phyloP scores from a whole-genome alignment of 2,888 invertebrate genomes.

The Drosophila phalerata region DNA sequence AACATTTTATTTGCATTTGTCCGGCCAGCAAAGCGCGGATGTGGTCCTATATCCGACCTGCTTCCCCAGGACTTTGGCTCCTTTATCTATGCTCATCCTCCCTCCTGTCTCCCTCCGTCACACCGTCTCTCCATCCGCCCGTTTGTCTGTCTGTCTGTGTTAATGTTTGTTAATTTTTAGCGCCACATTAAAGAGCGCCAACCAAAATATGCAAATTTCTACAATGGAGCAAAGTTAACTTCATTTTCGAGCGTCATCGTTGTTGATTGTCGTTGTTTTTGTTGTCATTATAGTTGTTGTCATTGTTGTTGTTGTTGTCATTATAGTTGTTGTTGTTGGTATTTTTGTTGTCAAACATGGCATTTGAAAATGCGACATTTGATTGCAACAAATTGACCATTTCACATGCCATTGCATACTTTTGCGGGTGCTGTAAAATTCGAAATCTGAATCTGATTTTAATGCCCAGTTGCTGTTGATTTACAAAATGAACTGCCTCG shows the following conservation, averaged over 20 bases:
- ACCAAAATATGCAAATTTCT: slow-evolving; percentile 52
- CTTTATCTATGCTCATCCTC: slow-evolving; percentile 39
- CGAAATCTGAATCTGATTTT: background rate
- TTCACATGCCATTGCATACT: slow-evolving; percentile 47
- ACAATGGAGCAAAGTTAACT: slow-evolving; percentile 41
- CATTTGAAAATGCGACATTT: slow-evolving; percentile 43
- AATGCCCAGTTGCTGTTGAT: slow-evolving; percentile 15
- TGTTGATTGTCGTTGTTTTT: slow-evolving; percentile 1
- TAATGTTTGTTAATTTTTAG: slow-evolving; percentile 69
- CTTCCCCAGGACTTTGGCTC: slow-evolving; percentile 19
- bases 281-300: slow-evolving; percentile 1
- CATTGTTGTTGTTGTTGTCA: slow-evolving; percentile 14
- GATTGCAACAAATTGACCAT: slow-evolving; percentile 53
- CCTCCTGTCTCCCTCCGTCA: background rate
- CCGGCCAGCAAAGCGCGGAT: slow-evolving; percentile 7
- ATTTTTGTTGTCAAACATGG: slow-evolving; percentile 35
- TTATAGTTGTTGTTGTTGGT: slow-evolving; percentile 5
- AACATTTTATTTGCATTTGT: slow-evolving; percentile 66
- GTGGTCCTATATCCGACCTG: slow-evolving; percentile 3
- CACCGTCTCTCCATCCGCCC: background rate
- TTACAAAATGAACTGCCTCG: slow-evolving; percentile 15
- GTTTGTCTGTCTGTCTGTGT: slow-evolving; percentile 39
- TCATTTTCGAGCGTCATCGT: slow-evolving; percentile 36
- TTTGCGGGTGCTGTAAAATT: slow-evolving; percentile 31
- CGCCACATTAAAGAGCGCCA: slow-evolving; percentile 42